Percentiles rank a stretch among this genome's conserved stretches.
Conservation (phyloP, 1,140 invertebrate species). For the Sesamia nonagrioides region DNA sequence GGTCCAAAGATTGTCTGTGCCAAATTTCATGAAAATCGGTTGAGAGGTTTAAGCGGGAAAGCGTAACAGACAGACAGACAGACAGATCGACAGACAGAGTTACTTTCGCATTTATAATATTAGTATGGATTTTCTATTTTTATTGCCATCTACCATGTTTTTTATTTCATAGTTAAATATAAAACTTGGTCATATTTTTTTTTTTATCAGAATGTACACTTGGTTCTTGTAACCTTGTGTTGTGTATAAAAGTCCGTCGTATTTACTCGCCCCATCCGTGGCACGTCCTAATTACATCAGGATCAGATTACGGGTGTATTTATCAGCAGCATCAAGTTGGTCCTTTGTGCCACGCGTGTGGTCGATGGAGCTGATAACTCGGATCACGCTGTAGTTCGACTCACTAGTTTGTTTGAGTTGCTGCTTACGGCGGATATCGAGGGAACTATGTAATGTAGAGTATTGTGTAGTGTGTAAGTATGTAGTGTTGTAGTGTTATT, state of each 20-base stretch:
- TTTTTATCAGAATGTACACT: not conserved
- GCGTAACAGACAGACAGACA: too few relatives aligned
- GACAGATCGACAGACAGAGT: too few relatives aligned
- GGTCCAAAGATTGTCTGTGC: too few relatives aligned
- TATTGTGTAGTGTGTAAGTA: not conserved
- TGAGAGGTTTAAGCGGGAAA: too few relatives aligned
- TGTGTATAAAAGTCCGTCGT: not conserved
- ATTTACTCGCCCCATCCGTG: not conserved
- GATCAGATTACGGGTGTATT: not conserved
- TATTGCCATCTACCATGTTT: too few relatives aligned
- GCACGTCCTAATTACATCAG: not conserved
- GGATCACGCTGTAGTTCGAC: not conserved
- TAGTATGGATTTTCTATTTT: too few relatives aligned
- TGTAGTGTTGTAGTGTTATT: not conserved
- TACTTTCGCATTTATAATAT: too few relatives aligned
- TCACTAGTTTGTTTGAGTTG: constrained; percentile 4
- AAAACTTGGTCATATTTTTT: not conserved
- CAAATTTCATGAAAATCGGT: too few relatives aligned
- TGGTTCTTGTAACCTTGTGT: not conserved
- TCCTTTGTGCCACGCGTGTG: not conserved
- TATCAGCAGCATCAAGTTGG: constrained; percentile 3
- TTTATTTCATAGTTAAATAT: too few relatives aligned
- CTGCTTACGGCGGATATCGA: constrained; percentile 19
- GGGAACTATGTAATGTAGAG: not conserved
- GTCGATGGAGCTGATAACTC: constrained; percentile 8